phyloP scores from a whole-genome alignment of 2,888 invertebrate species.

The Sesia apiformis region DNA sequence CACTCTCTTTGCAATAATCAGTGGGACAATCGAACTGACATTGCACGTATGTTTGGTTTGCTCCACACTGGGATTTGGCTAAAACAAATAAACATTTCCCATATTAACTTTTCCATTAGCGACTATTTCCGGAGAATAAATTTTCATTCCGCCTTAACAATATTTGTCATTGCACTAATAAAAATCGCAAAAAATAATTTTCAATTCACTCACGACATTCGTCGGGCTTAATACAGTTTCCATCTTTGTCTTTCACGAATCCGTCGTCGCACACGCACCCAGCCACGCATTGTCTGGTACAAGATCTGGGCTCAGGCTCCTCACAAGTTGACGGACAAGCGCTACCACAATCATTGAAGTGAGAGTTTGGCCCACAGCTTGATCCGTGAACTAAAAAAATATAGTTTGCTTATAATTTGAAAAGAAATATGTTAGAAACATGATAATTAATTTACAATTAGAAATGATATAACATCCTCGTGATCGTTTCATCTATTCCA shows the following conservation, averaged over 20 bases:
- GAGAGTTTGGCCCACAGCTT: not conserved
- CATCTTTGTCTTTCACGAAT: not conserved
- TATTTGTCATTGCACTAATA: too few species aligned
- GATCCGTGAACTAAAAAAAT: constrained; percentile 1
- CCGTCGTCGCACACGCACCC: constrained; percentile 1
- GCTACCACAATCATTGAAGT: constrained; percentile 2
- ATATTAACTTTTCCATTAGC: too few species aligned
- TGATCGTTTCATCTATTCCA: too few species aligned
- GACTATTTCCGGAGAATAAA: too few species aligned
- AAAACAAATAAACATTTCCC: not conserved
- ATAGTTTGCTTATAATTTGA: not conserved
- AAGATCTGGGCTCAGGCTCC: not conserved
- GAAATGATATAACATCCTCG: too few species aligned
- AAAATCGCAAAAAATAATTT: not conserved
- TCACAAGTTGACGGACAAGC: constrained; percentile 6
- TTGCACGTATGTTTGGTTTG: constrained; percentile 15
- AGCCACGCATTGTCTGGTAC: constrained; percentile 2
- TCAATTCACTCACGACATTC: not conserved
- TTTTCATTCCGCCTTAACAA: too few species aligned
- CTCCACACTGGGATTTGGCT: constrained; percentile 31
- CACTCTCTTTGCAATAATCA: constrained; percentile 24
- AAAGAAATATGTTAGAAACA: too few species aligned
- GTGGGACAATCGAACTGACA: constrained; percentile 17
- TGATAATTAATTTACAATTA: too few species aligned
- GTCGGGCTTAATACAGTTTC: not conserved